Evolutionary conservation across 2,113 vertebrate genomes (phyloP), one percentile per base, ranked within the genome.

Genomic region (Theristicus caerulescens): DNA sequence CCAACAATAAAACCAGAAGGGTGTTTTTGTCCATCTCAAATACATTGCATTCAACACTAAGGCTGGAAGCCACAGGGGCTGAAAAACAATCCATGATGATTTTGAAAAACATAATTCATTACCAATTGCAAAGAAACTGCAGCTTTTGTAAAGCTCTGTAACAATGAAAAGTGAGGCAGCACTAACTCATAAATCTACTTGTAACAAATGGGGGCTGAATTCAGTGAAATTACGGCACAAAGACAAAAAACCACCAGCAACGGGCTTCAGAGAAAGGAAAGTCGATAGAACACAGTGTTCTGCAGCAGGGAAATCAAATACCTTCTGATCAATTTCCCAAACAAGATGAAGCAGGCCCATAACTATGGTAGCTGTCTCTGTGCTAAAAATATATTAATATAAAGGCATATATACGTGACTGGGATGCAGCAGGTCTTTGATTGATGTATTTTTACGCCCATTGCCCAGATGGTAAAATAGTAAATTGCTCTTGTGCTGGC

Each of bases 61-160:
- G 31, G 59, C 57, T 81, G 72, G n/a, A 71, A 92, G 61, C 77
- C 86, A 88, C 32, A 51, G 55, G 61, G n/a, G 54, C 8, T 44
- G 59, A 82, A 78, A 94, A 94, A 78, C 64, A 84, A 83, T 81
- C 78, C 49, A 64, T 1, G 2, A 20, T 34, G 26, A 87, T 87
- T 89, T 71, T 84, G 47, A 79, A 94, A 93, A 91, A 40, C 11
- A 29, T 72, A 94, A 90, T 84, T 96, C 51, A 74, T 90, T 93
- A 80, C 55, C 67, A 95, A 86, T 96, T 93, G 90, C 15, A 81
- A 78, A 92, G 77, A 80, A 96, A 87, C 40, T 52, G 31, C 62
- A 90, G 71, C 59, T 84, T 84, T 88, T 83, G 72, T 84, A 86
- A 86, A 96, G 82, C 77, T n/a, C 31, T 38, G 27, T 67, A 54